Evolutionary conservation across 2,113 vertebrate genomes (phyloP).

Genomic region (Saiga tatarica): DNA sequence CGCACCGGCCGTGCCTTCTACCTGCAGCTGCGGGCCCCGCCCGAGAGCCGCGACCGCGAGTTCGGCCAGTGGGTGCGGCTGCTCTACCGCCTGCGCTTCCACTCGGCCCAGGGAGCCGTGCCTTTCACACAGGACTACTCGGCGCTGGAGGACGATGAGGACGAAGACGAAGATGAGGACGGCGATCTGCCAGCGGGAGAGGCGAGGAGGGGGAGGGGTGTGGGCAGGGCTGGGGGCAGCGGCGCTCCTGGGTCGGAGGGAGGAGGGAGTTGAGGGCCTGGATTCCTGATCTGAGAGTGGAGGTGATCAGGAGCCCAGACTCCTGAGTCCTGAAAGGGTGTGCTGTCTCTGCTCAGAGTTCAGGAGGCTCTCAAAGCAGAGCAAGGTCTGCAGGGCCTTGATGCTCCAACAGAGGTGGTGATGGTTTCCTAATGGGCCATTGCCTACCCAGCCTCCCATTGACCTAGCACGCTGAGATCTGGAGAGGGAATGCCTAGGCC

Average conservation of each 20-base stretch:
- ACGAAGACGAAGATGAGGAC: rapidly evolving
- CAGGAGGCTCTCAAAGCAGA: background rate
- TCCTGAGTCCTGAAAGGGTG: background rate
- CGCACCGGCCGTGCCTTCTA: slow-evolving; percentile 69
- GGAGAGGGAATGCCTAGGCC: background rate
- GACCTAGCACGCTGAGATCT: background rate
- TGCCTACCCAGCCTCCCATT: background rate
- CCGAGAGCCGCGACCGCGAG: background rate
- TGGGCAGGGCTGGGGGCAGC: background rate
- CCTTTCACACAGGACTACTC: slow-evolving; percentile 40
- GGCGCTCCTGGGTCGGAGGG: background rate
- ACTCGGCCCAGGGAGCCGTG: background rate
- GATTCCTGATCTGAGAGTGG: background rate
- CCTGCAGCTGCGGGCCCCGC: slow-evolving; percentile 60
- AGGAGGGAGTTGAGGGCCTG: background rate
- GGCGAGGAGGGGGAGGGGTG: background rate
- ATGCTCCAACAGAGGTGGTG: rapidly evolving
- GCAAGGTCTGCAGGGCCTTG: background rate
- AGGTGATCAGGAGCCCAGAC: no score
- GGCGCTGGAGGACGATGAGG: background rate
- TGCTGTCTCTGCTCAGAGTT: background rate
- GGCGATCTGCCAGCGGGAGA: background rate
- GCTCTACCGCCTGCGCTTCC: slow-evolving; percentile 72
- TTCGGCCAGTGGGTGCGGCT: slow-evolving; percentile 76
- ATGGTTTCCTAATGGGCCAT: background rate